Base-by-base conservation (phyloP, 2,797 vertebrate species). In the Aplochiton taeniatus region DNA sequence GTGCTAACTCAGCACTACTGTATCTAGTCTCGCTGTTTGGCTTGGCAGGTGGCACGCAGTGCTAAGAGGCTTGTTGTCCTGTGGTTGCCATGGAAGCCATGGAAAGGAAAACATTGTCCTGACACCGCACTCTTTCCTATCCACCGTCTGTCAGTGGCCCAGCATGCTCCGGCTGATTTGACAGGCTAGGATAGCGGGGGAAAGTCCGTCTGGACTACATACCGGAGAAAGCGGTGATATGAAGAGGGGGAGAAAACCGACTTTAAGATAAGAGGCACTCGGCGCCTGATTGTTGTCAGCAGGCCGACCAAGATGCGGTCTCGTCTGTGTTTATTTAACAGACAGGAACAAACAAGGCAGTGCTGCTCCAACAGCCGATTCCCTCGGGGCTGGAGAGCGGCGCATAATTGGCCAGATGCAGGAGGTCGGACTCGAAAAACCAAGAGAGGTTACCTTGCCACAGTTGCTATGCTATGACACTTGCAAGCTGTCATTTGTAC, bases 261-360 rank as follows among this genome's bases (percentile, higher is more conserved):
- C 16, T 17, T 3, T 9, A 54, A 9, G 18, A 54, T 31, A 54
- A n/a, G 16, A 11, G 14, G 57, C 42, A 18, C 8, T 14, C 14
- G 47, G 58, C 1, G 52, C 52, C 52, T 47, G 63, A 56, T 19
- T 46, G 12, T 18, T 56, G 44, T 56, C 42, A 41, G 47, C 62
- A 56, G 47, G 45, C 19, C n/a, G 3, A 31, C 42, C 44, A 18
- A 55, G 17, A 64, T 55, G 52, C 16, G 50, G 31, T 64, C 44
- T 63, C 13, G 11, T 19, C 20, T 19, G 11, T 11, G 57, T 58
- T 55, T 54, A 17, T 53, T 43, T 19, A 41, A 41, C 50, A 49
- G 31, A 9, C 17, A 61, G 18, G 47, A 47, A 6, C 18, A 44
- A 17, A 42, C 12, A 63, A 4, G 8, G 11, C 17, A 20, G 16